Base-by-base conservation (phyloP, 1,140 invertebrate species). In the Diuraphis noxia region DNA sequence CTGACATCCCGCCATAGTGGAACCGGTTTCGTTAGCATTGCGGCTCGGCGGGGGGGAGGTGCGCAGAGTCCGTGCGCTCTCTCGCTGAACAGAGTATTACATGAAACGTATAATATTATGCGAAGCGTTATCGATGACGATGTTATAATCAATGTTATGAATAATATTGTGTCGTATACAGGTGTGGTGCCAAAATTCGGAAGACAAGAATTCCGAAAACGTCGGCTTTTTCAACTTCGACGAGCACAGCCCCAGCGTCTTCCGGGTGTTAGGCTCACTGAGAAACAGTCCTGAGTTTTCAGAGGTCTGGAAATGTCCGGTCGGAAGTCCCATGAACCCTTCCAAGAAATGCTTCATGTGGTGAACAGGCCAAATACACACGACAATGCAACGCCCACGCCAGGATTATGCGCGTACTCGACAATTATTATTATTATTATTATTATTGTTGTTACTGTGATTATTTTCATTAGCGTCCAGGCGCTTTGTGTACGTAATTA, bases 281-380 rank as follows among this genome's bases (percentile, higher is more conserved):
- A 97, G 97, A 25, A 98, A 98, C 94, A 97, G 96, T 7, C 94
- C 95, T 90, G 97, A 97, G 86, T 98, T 98, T 93, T 94, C 97
- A 0, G 94, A 95, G 92, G 96, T 96, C 19, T 97, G 95, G 93
- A 94, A 95, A 52, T 97, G 98, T 93, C 95, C 95, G 0, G 92
- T 94, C 6, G 96, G 96, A 30, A 95, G 95, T 87, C 95, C 95
- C 46, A 97, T 98, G 96, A 98, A 98, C 93, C 97, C 97, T 0
- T 92, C 93, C 43, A 95, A 96, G 91, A 98, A 98, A 94, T 98
- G 97, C 93, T 95, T 95, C 30, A 95, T 98, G 77, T 98, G 97
- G 97, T 98, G 41, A 93, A 88, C 10, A n/a, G n/a, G 19, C 34
- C 43, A 9, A 34, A 21, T 1, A n/a, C 17, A n/a, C n/a, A 72